Base-by-base conservation (phyloP, 2,113 vertebrate genomes). In the Dascyllus trimaculatus region DNA sequence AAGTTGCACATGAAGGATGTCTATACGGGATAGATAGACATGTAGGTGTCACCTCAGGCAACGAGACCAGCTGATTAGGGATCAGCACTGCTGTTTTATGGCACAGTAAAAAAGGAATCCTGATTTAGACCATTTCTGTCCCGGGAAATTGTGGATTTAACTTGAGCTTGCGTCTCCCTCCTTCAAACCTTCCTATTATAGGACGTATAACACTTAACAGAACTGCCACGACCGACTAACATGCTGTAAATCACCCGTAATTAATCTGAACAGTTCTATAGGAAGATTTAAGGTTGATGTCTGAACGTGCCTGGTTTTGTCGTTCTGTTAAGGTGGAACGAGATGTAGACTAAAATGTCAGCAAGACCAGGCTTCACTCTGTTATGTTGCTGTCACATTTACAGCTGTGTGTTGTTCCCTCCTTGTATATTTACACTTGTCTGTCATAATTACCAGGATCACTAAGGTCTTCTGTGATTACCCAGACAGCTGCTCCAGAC, bases 21-120 rank as follows among this genome's bases (percentile, higher is more conserved):
- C n/a, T 26, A 54, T 51, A 17, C 25, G 65, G 58, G 40, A 69
- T n/a, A 4, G 49, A 22, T 15, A n/a, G 18, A 24, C 40, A 32
- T 72, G 22, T 17, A 56, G 68, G 57, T 68, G 21, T 68, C 22
- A 45, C n/a, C 21, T 18, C 35, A 48, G 48, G 40, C 29, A 49
- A 77, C 62, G 71, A 60, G 26, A 21, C 11, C 4, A 29, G 58
- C 48, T 63, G 35, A 77, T 29, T 35, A n/a, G 38, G 56, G 45
- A 49, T 57, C 45, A 64, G 45, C 53, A 21, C 40, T 53, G 56
- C 59, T 63, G 54, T 22, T 78, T 74, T 45, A 61, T 53, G 22
- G 48, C 46, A 7, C 22, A 22, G 1, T 40, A 22, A 53, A 35
- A 22, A 57, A 35, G 38, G 45, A 72, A 48, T 40, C n/a, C 19